Conservation (phyloP, 1,140 invertebrate genomes). For the Carposina sasakii region DNA sequence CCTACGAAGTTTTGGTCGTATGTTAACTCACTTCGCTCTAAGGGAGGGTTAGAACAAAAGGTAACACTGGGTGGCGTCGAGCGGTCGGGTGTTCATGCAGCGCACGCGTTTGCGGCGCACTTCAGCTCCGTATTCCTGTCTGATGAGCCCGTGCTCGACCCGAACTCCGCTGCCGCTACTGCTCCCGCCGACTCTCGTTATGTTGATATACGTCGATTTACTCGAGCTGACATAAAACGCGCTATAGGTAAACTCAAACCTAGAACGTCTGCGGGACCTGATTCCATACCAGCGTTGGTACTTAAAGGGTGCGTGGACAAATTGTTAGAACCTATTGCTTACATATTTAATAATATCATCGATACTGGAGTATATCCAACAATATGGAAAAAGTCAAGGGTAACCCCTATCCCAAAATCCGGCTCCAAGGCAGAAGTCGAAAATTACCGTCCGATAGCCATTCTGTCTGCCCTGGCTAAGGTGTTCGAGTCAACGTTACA, state of each 20-base stretch:
- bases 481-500: neutral
- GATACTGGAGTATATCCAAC: neutral
- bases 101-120: neutral
- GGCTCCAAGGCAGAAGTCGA: neutral
- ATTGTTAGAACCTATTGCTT: neutral
- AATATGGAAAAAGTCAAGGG: neutral
- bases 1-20: neutral
- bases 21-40: too few relatives aligned
- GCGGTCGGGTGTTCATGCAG: neutral
- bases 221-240: neutral
- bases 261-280: neutral
- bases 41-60: neutral
- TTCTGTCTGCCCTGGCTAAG: neutral
- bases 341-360: neutral
- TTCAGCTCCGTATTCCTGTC: neutral
- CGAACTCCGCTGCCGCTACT: neutral
- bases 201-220: neutral
- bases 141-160: neutral
- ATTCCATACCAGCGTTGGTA: neutral
- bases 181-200: neutral
- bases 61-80: neutral
- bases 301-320: neutral
- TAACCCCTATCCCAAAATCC: neutral
- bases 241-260: neutral
- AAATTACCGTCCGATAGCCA: neutral